A percentile compares a stretch with the other conserved stretches of the same genome.
Evolutionary conservation across 2,888 invertebrate genomes (phyloP).

Genomic region (Epinotia ramella): DNA sequence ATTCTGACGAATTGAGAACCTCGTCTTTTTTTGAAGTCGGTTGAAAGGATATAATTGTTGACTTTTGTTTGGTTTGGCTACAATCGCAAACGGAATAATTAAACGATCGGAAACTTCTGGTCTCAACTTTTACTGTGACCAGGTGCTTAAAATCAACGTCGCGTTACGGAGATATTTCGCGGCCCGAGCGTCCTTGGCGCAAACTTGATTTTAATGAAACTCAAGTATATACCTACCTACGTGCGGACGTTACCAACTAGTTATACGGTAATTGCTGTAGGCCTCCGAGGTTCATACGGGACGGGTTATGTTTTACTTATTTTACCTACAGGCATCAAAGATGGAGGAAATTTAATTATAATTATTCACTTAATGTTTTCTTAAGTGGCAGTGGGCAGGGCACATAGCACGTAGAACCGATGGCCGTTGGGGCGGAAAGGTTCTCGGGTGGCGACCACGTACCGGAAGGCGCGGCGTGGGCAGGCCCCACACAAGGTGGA

Average conservation of each 20-base stretch:
- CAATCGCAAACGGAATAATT: no score
- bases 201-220: conserved; percentile 17
- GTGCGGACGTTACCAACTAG: conserved; percentile 1
- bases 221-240: neutral
- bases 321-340: neutral
- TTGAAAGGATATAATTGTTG: no score
- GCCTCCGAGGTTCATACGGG: neutral
- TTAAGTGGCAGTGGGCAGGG: no score
- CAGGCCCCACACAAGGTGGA: no score
- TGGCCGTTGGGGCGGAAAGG: no score
- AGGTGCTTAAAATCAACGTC: conserved; percentile 4
- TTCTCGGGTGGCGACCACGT: no score
- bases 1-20: no score
- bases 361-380: no score
- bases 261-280: conserved; percentile 4
- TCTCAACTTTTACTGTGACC: neutral
- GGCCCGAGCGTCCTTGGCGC: conserved; percentile 14
- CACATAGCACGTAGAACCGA: no score
- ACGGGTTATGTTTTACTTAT: neutral
- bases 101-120: neutral
- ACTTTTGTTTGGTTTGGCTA: no score
- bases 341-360: neutral
- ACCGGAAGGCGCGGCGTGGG: no score
- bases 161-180: conserved; percentile 11
- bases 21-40: no score